These are phyloP conservation scores for Hyperopisus bebe DNA, from an alignment of 2,113 vertebrate genomes.

Conservation along the genomic window DNA sequence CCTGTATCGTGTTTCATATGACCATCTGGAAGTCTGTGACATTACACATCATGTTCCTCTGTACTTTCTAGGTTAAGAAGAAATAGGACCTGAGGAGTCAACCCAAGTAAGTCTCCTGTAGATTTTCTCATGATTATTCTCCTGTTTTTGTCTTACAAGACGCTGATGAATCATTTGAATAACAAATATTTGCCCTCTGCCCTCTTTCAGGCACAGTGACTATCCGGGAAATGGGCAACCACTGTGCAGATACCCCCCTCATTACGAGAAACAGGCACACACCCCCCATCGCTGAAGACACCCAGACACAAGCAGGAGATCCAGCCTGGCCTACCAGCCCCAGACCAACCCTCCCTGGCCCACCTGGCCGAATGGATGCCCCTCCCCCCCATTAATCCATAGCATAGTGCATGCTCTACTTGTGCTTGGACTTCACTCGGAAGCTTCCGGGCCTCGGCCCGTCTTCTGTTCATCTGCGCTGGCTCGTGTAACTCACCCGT, in stretches of 20 bases:
- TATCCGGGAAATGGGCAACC: slow-evolving; percentile 20
- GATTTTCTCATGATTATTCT: background rate
- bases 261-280: slow-evolving; percentile 27
- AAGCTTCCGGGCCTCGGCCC: background rate
- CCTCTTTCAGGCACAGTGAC: slow-evolving; percentile 36
- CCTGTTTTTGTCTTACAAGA: background rate
- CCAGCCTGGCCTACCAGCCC: background rate
- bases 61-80: slow-evolving; percentile 14
- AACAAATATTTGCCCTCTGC: background rate
- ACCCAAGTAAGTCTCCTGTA: slow-evolving; percentile 8
- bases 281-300: slow-evolving; percentile 17
- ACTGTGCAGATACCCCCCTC: slow-evolving; percentile 20
- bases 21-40: background rate
- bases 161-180: background rate
- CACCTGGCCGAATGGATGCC: background rate
- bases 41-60: background rate
- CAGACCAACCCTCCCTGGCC: background rate
- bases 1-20: background rate
- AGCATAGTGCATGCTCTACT: slow-evolving; percentile 25
- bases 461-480: slow-evolving; percentile 9
- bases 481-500: slow-evolving; percentile 4
- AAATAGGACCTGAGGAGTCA: background rate
- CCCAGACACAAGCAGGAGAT: background rate
- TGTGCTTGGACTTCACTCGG: slow-evolving; percentile 10
- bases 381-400: background rate